Conservation (phyloP, 1,140 invertebrate species). For the Drosophila repletoides region DNA sequence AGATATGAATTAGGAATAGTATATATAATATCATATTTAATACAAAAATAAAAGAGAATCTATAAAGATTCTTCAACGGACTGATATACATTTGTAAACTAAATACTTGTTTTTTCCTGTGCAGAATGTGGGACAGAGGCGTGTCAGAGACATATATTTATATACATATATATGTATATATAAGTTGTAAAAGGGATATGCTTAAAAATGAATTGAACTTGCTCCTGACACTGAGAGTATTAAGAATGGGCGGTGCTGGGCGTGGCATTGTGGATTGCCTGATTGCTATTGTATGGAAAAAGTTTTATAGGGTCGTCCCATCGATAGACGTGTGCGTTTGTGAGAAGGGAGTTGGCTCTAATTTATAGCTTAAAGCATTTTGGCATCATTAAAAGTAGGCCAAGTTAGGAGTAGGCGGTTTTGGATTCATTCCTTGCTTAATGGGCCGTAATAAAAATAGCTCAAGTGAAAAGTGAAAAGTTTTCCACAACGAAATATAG, state of each 20-base stretch:
- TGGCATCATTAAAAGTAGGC: constrained; percentile 63
- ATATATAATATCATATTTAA: no score
- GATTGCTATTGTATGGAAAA: constrained; percentile 21
- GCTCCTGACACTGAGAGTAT: constrained; percentile 37
- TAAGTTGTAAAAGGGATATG: constrained; percentile 65
- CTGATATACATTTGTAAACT: no score
- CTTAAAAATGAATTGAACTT: constrained; percentile 78
- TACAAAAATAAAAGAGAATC: no score
- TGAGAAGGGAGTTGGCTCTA: constrained; percentile 23
- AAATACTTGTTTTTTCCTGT: no score
- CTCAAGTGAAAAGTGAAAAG: constrained; percentile 77
- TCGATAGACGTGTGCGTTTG: neutral
- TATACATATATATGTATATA: constrained; percentile 11
- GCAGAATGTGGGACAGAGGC: no score
- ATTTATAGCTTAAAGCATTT: constrained; percentile 72
- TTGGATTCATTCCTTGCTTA: constrained; percentile 61
- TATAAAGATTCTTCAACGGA: no score
- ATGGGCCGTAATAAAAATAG: constrained; percentile 70
- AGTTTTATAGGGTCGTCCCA: constrained; percentile 9
- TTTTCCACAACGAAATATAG: constrained; percentile 50
- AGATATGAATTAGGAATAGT: no score
- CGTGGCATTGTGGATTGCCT: neutral
- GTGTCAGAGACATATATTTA: neutral
- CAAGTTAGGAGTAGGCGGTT: constrained; percentile 36
- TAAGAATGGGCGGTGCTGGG: constrained; percentile 1